A percentile compares a stretch with the other conserved stretches of the same genome.
These are phyloP conservation scores for Antheraea mylitta DNA, from an alignment of 1,140 invertebrate genomes.

Conservation along the genomic window DNA sequence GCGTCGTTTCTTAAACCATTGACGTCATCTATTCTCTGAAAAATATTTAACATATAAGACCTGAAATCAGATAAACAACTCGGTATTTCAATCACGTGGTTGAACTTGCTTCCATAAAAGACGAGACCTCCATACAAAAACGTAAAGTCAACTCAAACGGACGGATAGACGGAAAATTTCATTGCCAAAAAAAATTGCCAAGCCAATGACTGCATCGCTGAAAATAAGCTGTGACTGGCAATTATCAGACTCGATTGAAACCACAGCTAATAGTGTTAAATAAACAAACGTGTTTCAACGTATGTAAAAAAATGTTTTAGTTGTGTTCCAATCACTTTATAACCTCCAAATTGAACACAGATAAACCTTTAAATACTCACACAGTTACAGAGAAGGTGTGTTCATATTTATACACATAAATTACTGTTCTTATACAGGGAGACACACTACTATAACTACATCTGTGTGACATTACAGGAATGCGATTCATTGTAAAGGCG, in stretches of 20 bases:
- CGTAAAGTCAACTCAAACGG: neutral
- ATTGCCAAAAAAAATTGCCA: slow-evolving; percentile 9
- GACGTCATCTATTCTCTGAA: slow-evolving; percentile 24
- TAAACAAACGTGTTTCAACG: slow-evolving; percentile 33
- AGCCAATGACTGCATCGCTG: slow-evolving; percentile 36
- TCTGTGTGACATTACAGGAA: slow-evolving; percentile 42
- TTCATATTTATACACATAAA: slow-evolving; percentile 50
- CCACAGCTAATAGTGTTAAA: slow-evolving; percentile 35
- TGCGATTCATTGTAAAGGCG: slow-evolving; percentile 68
- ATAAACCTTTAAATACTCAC: slow-evolving; percentile 38
- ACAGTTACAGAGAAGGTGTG: slow-evolving; percentile 55
- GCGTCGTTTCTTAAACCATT: slow-evolving; percentile 38
- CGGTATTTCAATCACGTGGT: slow-evolving; percentile 20
- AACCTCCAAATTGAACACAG: slow-evolving; percentile 60
- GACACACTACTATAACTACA: slow-evolving; percentile 36
- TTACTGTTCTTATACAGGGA: slow-evolving; percentile 42
- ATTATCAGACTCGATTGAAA: slow-evolving; percentile 29
- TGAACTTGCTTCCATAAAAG: slow-evolving; percentile 5
- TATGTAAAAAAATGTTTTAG: slow-evolving; percentile 42
- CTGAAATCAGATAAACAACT: slow-evolving; percentile 25
- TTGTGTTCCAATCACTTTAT: slow-evolving; percentile 47
- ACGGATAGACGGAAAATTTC: slow-evolving; percentile 4
- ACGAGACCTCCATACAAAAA: slow-evolving; percentile 11
- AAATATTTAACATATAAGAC: slow-evolving; percentile 15
- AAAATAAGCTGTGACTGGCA: slow-evolving; percentile 44